Base-by-base conservation (phyloP, 1,140 invertebrate species). In the Zaprionus ghesquierei region DNA sequence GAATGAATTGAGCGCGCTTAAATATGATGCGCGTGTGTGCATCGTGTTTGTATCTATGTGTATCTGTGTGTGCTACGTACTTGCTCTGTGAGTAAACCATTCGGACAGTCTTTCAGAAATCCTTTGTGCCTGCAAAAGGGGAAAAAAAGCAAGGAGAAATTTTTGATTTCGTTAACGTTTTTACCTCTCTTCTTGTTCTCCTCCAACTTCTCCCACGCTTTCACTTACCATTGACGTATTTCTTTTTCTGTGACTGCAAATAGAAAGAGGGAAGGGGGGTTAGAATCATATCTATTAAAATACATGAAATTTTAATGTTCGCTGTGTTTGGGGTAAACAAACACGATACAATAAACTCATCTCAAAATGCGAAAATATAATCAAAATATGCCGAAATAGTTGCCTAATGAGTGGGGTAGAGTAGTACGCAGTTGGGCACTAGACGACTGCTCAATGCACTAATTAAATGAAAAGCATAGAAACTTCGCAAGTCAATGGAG, bases 21-120 rank as follows among this genome's bases (percentile, higher is more conserved):
- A 54, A 29, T 44, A 50, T 62, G 46, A 62, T 31, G 59, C 13
- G 31, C 50, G 41, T 27, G 60, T 10, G 8, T 44, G 20, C 13
- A 10, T 15, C 6, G 22, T 51, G 13, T 27, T 22, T 35, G 49
- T 25, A 3, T 33, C 2, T 33, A 2, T 33, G 44, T 50, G 13
- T 15, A 2, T 35, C 27, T 1, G n/a, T 51, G 9, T 58, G 27
- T 54, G 15, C 31, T 75, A 91, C 93, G 92, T 93, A 98, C 97
- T 95, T 98, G 96, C 93, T 98, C 97, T 71, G 97, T 98, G 18
- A 98, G 94, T 76, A 97, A 94, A 68, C 97, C 97, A 92, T 98
- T 97, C 25, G 97, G 97, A 93, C 97, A 98, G 93, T 98, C 97
- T 93, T 98, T 98, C 53, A 98, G 94, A 92, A 98, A 98, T 91